Evolutionary conservation across 2,888 invertebrate species (phyloP).

Genomic region (Drosophila phalerata): DNA sequence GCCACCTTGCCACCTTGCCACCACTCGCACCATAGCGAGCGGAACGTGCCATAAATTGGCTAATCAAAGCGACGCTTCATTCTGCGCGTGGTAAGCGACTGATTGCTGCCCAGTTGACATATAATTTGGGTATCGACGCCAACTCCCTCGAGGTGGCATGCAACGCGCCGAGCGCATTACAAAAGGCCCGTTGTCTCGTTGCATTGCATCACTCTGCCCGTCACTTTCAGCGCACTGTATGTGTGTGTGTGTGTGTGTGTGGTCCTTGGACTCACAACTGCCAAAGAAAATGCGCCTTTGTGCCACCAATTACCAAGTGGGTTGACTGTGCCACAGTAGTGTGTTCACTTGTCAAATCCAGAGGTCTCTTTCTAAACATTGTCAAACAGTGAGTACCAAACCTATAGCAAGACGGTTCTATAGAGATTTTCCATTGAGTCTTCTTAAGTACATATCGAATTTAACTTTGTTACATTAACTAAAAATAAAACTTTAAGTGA

Average conservation of each 20-base stretch:
- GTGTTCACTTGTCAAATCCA: background rate
- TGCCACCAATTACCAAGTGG: conserved; percentile 8
- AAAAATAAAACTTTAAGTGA: too few species aligned
- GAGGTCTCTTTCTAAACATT: background rate
- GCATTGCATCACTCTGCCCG: conserved; percentile 24
- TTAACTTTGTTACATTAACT: background rate
- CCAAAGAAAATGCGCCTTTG: conserved; percentile 2
- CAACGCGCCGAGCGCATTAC: conserved; percentile 6
- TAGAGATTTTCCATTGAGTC: too few species aligned
- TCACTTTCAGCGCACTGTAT: conserved; percentile 6
- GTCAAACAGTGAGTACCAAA: background rate
- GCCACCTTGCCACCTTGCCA: conserved; percentile 3
- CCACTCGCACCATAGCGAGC: conserved; percentile 37
- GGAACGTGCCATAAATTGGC: conserved; percentile 85
- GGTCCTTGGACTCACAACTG: conserved; percentile 14
- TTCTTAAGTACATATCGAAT: background rate
- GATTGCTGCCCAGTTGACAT: conserved; percentile 51
- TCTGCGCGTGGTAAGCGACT: conserved; percentile 45
- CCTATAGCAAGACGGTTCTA: background rate
- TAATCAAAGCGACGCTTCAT: conserved; percentile 77
- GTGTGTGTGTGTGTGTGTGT: conserved; percentile 29
- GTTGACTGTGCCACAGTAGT: background rate
- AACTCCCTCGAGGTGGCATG: conserved; percentile 40
- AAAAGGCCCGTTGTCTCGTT: background rate
- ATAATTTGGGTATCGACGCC: conserved; percentile 66